Evolutionary conservation across 2,888 invertebrate genomes (phyloP).

Genomic region (Lydus trimaculatus): DNA sequence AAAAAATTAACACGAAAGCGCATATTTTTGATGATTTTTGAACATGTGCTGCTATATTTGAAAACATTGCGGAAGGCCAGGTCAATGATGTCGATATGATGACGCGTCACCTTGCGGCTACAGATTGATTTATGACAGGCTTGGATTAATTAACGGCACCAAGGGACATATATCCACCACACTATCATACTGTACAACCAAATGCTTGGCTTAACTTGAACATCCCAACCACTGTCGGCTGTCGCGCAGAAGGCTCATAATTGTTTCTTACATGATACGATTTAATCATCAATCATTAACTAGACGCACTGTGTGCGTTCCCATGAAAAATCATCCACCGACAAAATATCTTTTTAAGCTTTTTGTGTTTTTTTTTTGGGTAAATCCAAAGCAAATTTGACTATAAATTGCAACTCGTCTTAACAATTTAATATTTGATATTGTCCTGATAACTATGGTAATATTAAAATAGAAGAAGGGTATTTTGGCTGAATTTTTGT

Average conservation of each 20-base stretch:
- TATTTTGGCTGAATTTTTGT: neutral
- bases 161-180: conserved; percentile 51
- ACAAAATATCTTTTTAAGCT: neutral
- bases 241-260: conserved; percentile 54
- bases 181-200: conserved; percentile 29
- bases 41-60: conserved; percentile 47
- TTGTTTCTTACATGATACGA: conserved; percentile 55
- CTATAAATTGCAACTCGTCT: too few relatives aligned
- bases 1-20: too few relatives aligned
- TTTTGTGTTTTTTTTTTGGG: neutral
- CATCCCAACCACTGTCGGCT: conserved; percentile 51
- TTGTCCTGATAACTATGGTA: too few relatives aligned
- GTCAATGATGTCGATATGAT: conserved; percentile 62
- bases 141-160: conserved; percentile 58
- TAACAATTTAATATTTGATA: too few relatives aligned
- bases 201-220: conserved; percentile 30
- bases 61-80: conserved; percentile 53
- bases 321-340: conserved; percentile 13
- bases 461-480: too few relatives aligned
- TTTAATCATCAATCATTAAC: conserved; percentile 53
- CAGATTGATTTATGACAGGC: conserved; percentile 60
- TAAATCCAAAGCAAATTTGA: neutral
- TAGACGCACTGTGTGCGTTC: conserved; percentile 19
- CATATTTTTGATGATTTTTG: conserved; percentile 34
- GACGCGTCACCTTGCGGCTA: conserved; percentile 61